phyloP scores from a whole-genome alignment of 2,113 vertebrate species.

The Elaphurus davidianus region DNA sequence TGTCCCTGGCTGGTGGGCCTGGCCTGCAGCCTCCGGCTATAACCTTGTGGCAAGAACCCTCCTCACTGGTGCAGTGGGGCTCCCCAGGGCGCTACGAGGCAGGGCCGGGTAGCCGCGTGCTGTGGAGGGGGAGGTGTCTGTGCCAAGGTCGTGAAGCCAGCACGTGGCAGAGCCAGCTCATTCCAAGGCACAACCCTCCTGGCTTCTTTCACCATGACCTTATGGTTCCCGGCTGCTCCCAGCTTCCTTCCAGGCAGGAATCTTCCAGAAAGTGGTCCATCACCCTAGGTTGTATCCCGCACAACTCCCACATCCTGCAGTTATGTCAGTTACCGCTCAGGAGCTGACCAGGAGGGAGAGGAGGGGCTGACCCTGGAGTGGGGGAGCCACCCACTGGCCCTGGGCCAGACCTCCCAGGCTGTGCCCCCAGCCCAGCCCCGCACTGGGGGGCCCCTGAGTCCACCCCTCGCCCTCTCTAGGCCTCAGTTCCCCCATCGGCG shows the following conservation, averaged over 20 bases:
- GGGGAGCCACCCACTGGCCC: not conserved
- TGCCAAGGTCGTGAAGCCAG: too few species aligned
- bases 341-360: not conserved
- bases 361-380: not conserved
- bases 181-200: not conserved
- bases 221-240: not conserved
- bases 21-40: not conserved
- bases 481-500: constrained; percentile 79
- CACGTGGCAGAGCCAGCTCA: not conserved
- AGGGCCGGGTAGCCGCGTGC: not conserved
- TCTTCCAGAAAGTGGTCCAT: not conserved
- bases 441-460: not conserved
- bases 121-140: not conserved
- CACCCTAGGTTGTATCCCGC: too few species aligned
- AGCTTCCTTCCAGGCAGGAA: not conserved
- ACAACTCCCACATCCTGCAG: rapidly evolving
- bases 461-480: too few species aligned
- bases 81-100: not conserved
- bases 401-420: not conserved
- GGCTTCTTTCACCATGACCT: not conserved
- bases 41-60: not conserved
- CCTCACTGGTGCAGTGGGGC: not conserved
- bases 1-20: not conserved
- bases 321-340: rapidly evolving
- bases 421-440: not conserved